Base-by-base conservation (phyloP, 2,113 vertebrate genomes). In the Serilophus lunatus region DNA sequence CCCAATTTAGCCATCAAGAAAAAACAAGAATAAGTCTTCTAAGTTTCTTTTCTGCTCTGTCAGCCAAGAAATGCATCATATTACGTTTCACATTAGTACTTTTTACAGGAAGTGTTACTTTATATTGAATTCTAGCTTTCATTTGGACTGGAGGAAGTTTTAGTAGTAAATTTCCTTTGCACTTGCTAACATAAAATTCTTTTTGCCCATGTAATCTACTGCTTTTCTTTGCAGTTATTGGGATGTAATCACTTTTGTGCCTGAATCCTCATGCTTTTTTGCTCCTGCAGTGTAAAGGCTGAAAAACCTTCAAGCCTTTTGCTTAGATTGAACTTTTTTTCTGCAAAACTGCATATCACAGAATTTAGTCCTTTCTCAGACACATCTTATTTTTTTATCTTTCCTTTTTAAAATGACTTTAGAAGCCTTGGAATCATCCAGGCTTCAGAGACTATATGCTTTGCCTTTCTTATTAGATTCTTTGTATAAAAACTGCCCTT, bases 61-160 rank as follows among this genome's bases (percentile, higher is more conserved):
- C 84, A 95, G 93, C 71, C 94, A 94, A 94, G 82, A 93, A 90
- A 90, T 92, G 54, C 57, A 35, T 56, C 44, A 17, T 91, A 94
- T 92, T 72, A 11, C 45, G 64, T 96, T 97, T 97, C 96, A 60
- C 83, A 74, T 91, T 91, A 82, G 69, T 95, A 71, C 81, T 95
- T 95, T n/a, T 35, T 77, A 88, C 90, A 96, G 92, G 92, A 97
- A 96, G 50, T 63, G 71, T 92, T 91, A 92, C 72, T 96, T 96
- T 94, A 92, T 89, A 95, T 91, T 82, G 86, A 93, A 93, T 95
- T 95, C 91, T 95, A 82, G 94, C 94, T 94, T 94, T 93, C 91
- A 86, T 38, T 35, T 74, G 75, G 51, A 51, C n/a, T 24, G 65
- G 42, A 82, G 79, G 45, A 92, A 77, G 44, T 91, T 83, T 86